Evolutionary conservation across 2,113 vertebrate genomes (phyloP), one percentile per base, ranked within the genome.

Genomic region (Percopsis transmontana): DNA sequence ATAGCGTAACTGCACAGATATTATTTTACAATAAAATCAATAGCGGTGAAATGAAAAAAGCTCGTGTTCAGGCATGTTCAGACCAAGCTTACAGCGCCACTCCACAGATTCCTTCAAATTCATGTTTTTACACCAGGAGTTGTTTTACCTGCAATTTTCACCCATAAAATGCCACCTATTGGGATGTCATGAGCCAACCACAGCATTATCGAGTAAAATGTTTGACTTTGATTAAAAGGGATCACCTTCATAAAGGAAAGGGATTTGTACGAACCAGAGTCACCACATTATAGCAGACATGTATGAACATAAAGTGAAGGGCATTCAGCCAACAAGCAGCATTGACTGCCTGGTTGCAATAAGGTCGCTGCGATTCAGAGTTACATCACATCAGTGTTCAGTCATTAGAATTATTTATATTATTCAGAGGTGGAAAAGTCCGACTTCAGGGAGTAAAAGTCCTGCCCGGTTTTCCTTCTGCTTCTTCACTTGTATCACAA

Each of bases 351-450:
- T 51, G 55, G 69, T 42, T n/a, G 27, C 21, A 14, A 16, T 45
- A 10, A 13, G 15, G 15, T 65, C 50, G 67, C 67, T 45, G 61
- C 1, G 15, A 58, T 58, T 72, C 50, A 77, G 54, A 66, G 52
- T 61, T 21, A 24, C 48, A 41, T 20, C 58, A 24, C 48, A 41
- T 20, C 58, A 57, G 27, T 52, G 50, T 33, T 33, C 27, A 33
- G 27, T 4, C 27, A 33, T 33, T 7, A 33, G 27, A 6, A n/a
- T n/a, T n/a, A n/a, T n/a, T n/a, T n/a, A n/a, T n/a, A n/a, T n/a
- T n/a, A n/a, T n/a, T n/a, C n/a, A n/a, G n/a, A n/a, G n/a, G n/a
- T n/a, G n/a, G n/a, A n/a, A n/a, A n/a, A n/a, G n/a, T n/a, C n/a
- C n/a, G n/a, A n/a, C n/a, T n/a, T n/a, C n/a, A n/a, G n/a, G n/a